Conservation (phyloP, 1,140 invertebrate species). For the Philaenus spumarius region DNA sequence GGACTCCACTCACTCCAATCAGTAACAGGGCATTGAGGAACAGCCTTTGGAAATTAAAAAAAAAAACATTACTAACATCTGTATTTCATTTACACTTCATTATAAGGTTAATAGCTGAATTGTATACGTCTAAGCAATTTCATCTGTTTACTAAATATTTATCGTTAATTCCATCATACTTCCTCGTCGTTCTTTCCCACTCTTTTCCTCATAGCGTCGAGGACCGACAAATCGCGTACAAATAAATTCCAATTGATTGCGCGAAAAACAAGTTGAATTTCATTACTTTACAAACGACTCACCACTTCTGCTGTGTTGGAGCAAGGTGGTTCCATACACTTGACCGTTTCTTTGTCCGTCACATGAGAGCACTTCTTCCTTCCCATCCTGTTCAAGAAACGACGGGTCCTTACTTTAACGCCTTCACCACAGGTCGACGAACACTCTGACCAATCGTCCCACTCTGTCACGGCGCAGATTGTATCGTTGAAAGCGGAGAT, state of each 20-base stretch:
- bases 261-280: no score
- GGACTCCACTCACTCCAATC: slow-evolving; percentile 68
- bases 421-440: slow-evolving; percentile 77
- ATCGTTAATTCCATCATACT: no score
- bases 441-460: slow-evolving; percentile 77
- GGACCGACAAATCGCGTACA: no score
- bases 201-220: no score
- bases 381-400: slow-evolving; percentile 63
- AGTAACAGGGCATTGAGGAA: slow-evolving; percentile 58
- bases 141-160: no score
- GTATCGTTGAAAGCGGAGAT: slow-evolving; percentile 38
- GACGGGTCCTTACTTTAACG: slow-evolving; percentile 55
- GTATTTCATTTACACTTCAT: no score
- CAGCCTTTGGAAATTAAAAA: slow-evolving; percentile 1
- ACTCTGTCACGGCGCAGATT: slow-evolving; percentile 63
- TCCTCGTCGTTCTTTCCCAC: no score
- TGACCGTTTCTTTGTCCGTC: slow-evolving; percentile 60
- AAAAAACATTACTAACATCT: no score
- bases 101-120: no score
- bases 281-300: slow-evolving; percentile 15
- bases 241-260: no score
- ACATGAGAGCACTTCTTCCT: slow-evolving; percentile 71
- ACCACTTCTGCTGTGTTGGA: slow-evolving; percentile 38
- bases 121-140: no score
- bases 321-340: slow-evolving; percentile 64